Evolutionary conservation across 2,113 vertebrate genomes (phyloP), one percentile per base, ranked within the genome.

Genomic region (Vireo altiloquus): DNA sequence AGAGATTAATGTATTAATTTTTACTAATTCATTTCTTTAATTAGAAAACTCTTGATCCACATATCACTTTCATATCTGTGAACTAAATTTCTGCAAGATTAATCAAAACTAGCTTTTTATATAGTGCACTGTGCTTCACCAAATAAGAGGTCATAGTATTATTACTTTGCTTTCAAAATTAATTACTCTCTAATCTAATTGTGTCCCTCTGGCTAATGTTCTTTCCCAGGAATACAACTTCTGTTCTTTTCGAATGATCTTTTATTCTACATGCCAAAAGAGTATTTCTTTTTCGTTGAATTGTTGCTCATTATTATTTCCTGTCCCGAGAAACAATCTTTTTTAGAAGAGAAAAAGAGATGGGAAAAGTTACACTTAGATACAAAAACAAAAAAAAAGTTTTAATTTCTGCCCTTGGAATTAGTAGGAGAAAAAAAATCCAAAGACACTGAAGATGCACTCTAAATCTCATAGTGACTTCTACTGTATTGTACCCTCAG

Each of bases 11-110:
- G 4, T 42, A 74, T 81, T 80, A 44, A 37, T 80, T 94, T 90
- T 77, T 74, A 94, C 71, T 93, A 96, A 92, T 78, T 66, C 20
- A 54, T 49, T 83, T 77, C 54, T 74, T 86, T 94, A 94, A 96
- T 95, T 77, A 86, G 88, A 94, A 95, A 81, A 90, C 52, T 70
- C 27, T 86, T 75, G 28, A 95, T 65, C 85, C 18, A 4, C 20
- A 22, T 81, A 92, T n/a, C 64, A 64, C 71, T 80, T 80, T 40
- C 63, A 15, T 77, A 83, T 75, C 88, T 75, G 35, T 81, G 76
- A 93, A 90, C 52, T 71, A 52, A 50, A 86, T 52, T 95, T 81
- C 80, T 75, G 44, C 64, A 74, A 90, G 85, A 88, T 27, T 8
- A 91, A 90, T 90, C 46, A 91, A 71, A 95, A 94, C n/a, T 27